These are phyloP conservation scores for Ethmia dodecea DNA, from an alignment of 2,888 invertebrate genomes.

Conservation along the genomic window DNA sequence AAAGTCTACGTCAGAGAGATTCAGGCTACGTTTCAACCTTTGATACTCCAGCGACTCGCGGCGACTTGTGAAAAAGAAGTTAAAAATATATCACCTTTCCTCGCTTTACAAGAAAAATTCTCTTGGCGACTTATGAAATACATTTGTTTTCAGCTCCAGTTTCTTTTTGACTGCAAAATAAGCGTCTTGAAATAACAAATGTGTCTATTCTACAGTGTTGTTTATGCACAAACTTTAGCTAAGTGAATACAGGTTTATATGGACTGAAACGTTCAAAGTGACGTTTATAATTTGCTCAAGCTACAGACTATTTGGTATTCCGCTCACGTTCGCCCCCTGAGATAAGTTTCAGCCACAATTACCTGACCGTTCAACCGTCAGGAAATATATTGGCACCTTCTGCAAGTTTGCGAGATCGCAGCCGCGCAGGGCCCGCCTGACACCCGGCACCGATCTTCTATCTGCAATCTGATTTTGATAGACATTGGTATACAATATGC, in stretches of 20 bases:
- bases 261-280: constrained; percentile 31
- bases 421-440: constrained; percentile 19
- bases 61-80: constrained; percentile 21
- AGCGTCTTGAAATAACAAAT: constrained; percentile 8
- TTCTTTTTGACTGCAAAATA: neutral
- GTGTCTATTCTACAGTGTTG: constrained; percentile 4
- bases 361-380: constrained; percentile 72
- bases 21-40: constrained; percentile 46
- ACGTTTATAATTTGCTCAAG: constrained; percentile 63
- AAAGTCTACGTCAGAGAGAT: constrained; percentile 60
- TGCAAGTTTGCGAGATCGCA: constrained; percentile 37
- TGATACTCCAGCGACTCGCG: constrained; percentile 41
- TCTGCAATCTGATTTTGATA: constrained; percentile 52
- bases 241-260: constrained; percentile 7
- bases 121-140: constrained; percentile 7
- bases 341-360: constrained; percentile 75
- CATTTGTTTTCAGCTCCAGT: constrained; percentile 4
- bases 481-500: no score
- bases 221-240: constrained; percentile 2
- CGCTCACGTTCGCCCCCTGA: constrained; percentile 62
- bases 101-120: constrained; percentile 5
- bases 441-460: constrained; percentile 44
- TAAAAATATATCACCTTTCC: constrained; percentile 3
- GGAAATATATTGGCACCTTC: constrained; percentile 74
- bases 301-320: constrained; percentile 57